phyloP scores from a whole-genome alignment of 2,113 vertebrate genomes.

The Tragelaphus imberbis region DNA sequence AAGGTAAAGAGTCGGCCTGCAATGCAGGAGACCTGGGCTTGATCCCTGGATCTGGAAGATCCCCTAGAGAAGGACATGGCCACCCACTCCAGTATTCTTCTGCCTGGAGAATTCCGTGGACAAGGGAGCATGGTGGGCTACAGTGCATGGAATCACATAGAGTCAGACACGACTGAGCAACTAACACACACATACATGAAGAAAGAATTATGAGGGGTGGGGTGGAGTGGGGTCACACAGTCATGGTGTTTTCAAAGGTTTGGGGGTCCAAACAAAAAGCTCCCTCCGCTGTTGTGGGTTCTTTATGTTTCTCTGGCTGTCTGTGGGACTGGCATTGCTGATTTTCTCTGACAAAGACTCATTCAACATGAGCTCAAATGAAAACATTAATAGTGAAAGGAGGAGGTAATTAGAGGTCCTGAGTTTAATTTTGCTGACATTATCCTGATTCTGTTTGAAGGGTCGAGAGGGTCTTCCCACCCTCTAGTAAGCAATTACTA shows the following conservation, averaged over 20 bases:
- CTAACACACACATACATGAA: background rate
- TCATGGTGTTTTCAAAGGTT: background rate
- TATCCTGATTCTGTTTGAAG: background rate
- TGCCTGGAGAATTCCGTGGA: background rate
- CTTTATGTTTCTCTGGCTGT: background rate
- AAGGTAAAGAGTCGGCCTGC: background rate
- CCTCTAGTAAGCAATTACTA: conserved; percentile 9
- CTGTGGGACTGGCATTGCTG: background rate
- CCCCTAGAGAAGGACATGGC: background rate
- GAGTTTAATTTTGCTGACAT: background rate
- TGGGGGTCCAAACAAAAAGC: background rate
- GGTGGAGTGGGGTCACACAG: rapidly evolving
- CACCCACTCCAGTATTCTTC: background rate
- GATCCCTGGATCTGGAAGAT: background rate
- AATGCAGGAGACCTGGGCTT: background rate
- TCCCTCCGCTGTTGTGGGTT: background rate
- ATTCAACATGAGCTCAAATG: conserved; percentile 23
- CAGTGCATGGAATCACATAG: background rate
- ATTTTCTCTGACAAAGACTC: conserved; percentile 43
- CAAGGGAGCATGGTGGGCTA: background rate
- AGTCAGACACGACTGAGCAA: background rate
- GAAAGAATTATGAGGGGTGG: background rate
- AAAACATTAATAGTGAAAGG: conserved; percentile 31
- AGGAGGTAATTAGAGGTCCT: background rate
- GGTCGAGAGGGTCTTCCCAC: background rate